phyloP scores from a whole-genome alignment of 2,797 vertebrate species.

The Hoplostethus atlanticus region DNA sequence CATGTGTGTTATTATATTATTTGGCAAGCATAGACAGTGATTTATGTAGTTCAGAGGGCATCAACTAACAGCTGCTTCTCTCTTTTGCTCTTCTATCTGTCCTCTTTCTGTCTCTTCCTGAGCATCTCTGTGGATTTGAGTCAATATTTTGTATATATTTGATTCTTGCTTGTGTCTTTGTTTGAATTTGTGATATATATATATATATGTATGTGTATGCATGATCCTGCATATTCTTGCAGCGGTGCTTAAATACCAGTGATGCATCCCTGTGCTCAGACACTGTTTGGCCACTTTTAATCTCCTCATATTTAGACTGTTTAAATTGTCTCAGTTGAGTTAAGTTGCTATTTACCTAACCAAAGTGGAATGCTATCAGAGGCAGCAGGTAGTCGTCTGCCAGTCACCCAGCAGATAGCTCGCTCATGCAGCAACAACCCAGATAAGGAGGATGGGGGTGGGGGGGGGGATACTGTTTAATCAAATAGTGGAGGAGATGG shows the following conservation, averaged over 20 bases:
- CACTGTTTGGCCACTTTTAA: constrained; percentile 79
- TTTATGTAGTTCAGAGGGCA: constrained; percentile 72
- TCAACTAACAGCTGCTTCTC: constrained; percentile 49
- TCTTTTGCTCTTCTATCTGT: constrained; percentile 9
- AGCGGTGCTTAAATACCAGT: constrained; percentile 33
- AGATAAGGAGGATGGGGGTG: constrained; percentile 62
- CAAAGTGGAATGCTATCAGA: constrained; percentile 78
- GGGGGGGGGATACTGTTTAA: constrained; percentile 58
- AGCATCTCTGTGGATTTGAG: constrained; percentile 11
- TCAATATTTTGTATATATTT: background rate
- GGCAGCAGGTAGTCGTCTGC: constrained; percentile 73
- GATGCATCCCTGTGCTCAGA: constrained; percentile 60
- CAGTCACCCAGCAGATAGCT: constrained; percentile 78
- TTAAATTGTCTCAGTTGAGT: constrained; percentile 84
- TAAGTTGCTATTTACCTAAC: constrained; percentile 82
- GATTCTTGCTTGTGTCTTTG: constrained; percentile 27
- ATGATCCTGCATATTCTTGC: constrained; percentile 24
- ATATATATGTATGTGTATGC: background rate
- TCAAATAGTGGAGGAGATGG: constrained; percentile 67
- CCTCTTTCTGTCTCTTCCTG: constrained; percentile 49
- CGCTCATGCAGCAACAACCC: constrained; percentile 76
- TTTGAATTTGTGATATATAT: constrained; percentile 56
- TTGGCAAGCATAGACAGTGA: constrained; percentile 45
- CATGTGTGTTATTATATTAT: background rate
- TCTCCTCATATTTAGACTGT: constrained; percentile 83